phyloP scores from a whole-genome alignment of 2,797 vertebrate species.

The Betta splendens region DNA sequence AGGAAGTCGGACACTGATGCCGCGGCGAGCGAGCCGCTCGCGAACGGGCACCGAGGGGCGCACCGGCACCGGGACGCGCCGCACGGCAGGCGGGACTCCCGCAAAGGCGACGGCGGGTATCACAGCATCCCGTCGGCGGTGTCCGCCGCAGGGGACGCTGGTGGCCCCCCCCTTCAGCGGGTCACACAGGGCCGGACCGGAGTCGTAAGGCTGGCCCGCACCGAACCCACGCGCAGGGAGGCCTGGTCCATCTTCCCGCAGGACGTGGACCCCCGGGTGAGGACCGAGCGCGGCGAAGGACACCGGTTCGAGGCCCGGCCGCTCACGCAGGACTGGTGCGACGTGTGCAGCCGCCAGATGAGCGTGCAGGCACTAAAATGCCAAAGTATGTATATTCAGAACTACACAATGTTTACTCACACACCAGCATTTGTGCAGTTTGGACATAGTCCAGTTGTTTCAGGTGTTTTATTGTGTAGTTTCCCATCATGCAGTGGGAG shows the following conservation, averaged over 20 bases:
- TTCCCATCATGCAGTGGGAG: neutral
- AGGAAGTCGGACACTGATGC: slow-evolving; percentile 31
- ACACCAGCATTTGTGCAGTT: neutral
- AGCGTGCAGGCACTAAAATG: slow-evolving; percentile 83
- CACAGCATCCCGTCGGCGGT: slow-evolving; percentile 22
- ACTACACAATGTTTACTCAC: neutral
- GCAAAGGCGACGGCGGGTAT: slow-evolving; percentile 28
- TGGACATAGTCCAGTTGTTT: too few relatives aligned
- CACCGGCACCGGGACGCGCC: slow-evolving; percentile 46
- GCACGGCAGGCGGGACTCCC: slow-evolving; percentile 32
- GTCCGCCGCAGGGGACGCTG: slow-evolving; percentile 7
- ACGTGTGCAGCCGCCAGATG: slow-evolving; percentile 86
- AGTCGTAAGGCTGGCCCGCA: slow-evolving; percentile 79
- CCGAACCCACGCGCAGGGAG: slow-evolving; percentile 82
- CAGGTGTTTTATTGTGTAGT: neutral
- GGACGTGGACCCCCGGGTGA: slow-evolving; percentile 82
- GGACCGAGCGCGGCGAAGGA: slow-evolving; percentile 83
- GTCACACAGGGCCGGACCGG: slow-evolving; percentile 79
- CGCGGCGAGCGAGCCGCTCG: slow-evolving; percentile 19
- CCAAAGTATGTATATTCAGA: slow-evolving; percentile 80
- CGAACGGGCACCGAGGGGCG: slow-evolving; percentile 34
- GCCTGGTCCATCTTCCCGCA: slow-evolving; percentile 90
- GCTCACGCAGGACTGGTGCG: slow-evolving; percentile 87
- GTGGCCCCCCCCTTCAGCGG: slow-evolving; percentile 63
- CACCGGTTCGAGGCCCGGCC: slow-evolving; percentile 81